Evolutionary conservation across 2,113 vertebrate genomes (phyloP), one percentile per base, ranked within the genome.

Genomic region (Melanostigma gelatinosum): DNA sequence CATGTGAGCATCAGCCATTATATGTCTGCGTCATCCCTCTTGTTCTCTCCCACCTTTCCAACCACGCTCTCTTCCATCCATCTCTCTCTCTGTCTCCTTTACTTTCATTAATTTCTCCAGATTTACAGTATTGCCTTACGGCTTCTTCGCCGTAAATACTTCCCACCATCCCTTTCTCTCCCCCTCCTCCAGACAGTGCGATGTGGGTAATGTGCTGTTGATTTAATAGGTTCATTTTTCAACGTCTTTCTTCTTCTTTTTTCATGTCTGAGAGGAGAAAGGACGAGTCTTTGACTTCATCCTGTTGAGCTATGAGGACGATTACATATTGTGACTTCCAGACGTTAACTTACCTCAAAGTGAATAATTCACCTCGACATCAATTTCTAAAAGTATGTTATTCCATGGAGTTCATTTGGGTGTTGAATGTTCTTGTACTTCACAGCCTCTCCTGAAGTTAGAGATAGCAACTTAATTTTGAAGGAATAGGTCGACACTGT

Each of bases 161-260:
- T 63, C 32, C 72, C 66, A 57, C 57, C 72, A 57, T n/a, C 72
- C 27, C 50, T n/a, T 60, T 46, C 40, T 27, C 60, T 38, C 46
- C 8, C 29, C 60, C 73, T 80, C 32, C 10, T 64, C 27, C 72
- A 82, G 78, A 81, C 72, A 82, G 58, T 27, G 60, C 38, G 32
- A 79, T 80, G 72, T 48, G 62, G 77, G 62, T 83, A 83, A 75
- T 87, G 60, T 55, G 72, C 72, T 71, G 55, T 58, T 74, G 68
- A 71, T 80, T 79, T 89, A 87, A 89, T 86, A 78, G 72, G 75
- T 89, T 87, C 84, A 82, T 83, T 85, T 87, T 60, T 84, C 67
- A 79, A 60, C 57, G 75, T 63, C 7, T 62, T 6, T 79, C 42
- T 54, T 12, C 9, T 52, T 38, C 42, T 65, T 29, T 69, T 69